phyloP scores from a whole-genome alignment of 2,888 invertebrate genomes.

The Lasioglossum morio region DNA sequence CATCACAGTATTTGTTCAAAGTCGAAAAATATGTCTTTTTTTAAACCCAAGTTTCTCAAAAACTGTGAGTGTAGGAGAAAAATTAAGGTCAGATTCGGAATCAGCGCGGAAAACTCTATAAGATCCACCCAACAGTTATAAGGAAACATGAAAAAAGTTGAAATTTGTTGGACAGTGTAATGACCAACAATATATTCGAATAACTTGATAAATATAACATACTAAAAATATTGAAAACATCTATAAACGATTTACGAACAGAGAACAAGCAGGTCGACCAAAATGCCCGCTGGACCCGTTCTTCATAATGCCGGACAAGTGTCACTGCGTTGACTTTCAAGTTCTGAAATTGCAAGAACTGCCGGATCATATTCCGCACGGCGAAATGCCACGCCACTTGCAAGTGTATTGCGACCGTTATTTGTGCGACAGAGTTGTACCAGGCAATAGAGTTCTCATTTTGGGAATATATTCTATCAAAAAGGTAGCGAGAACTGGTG shows the following conservation, averaged over 20 bases:
- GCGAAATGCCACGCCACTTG: conserved; percentile 98
- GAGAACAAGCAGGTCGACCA: conserved; percentile 96
- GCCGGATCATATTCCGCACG: conserved; percentile 97
- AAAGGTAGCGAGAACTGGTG: conserved; percentile 89
- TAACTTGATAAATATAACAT: conserved; percentile 10
- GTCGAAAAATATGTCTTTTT: too few species aligned
- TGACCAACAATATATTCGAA: conserved; percentile 22
- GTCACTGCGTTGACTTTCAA: conserved; percentile 99
- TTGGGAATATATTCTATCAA: conserved; percentile 98
- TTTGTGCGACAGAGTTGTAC: conserved; percentile 97
- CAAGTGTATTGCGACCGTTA: conserved; percentile 97
- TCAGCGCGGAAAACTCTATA: too few species aligned
- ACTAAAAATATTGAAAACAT: conserved; percentile 16
- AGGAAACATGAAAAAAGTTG: too few species aligned
- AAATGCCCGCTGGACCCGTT: conserved; percentile 99
- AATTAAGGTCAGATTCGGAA: too few species aligned
- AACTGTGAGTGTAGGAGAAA: too few species aligned
- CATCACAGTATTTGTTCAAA: too few species aligned
- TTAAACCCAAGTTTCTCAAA: too few species aligned
- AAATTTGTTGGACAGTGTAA: too few species aligned
- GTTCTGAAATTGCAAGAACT: conserved; percentile 98
- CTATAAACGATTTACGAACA: conserved; percentile 78
- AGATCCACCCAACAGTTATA: too few species aligned
- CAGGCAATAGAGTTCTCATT: conserved; percentile 97
- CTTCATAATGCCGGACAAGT: conserved; percentile 99